Evolutionary conservation across 2,888 invertebrate genomes (phyloP).

Genomic region (Campoplex nolae): DNA sequence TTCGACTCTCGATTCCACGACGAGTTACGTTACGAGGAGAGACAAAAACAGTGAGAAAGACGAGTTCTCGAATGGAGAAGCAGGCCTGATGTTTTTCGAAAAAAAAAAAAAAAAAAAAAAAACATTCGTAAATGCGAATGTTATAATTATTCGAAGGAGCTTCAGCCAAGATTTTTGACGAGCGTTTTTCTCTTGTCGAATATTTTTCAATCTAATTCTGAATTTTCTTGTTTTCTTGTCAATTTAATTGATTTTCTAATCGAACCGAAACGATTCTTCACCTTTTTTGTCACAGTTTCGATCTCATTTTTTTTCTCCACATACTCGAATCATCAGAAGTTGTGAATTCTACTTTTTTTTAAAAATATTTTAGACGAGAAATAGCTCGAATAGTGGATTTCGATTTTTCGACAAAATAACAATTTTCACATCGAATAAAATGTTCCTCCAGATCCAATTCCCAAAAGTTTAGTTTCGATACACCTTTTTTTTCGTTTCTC

Average conservation of each 20-base stretch:
- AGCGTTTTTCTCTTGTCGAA: background rate
- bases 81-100: background rate
- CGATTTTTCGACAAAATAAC: too few relatives aligned
- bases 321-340: background rate
- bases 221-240: too few relatives aligned
- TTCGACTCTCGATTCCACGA: constrained; percentile 4
- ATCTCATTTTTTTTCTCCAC: background rate
- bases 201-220: background rate
- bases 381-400: background rate
- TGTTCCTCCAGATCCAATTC: too few relatives aligned
- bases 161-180: background rate
- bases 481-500: background rate
- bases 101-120: background rate
- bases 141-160: background rate
- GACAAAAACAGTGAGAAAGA: background rate
- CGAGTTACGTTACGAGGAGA: background rate
- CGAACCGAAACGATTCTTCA: too few relatives aligned
- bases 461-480: background rate
- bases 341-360: background rate
- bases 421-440: too few relatives aligned
- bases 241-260: too few relatives aligned
- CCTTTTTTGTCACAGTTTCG: background rate
- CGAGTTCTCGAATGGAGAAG: too few relatives aligned
- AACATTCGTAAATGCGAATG: background rate
- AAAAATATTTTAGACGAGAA: background rate